Percentiles rank a stretch among this genome's conserved stretches.
phyloP scores from a whole-genome alignment of 2,888 invertebrate genomes.

The Endomychus coccineus region DNA sequence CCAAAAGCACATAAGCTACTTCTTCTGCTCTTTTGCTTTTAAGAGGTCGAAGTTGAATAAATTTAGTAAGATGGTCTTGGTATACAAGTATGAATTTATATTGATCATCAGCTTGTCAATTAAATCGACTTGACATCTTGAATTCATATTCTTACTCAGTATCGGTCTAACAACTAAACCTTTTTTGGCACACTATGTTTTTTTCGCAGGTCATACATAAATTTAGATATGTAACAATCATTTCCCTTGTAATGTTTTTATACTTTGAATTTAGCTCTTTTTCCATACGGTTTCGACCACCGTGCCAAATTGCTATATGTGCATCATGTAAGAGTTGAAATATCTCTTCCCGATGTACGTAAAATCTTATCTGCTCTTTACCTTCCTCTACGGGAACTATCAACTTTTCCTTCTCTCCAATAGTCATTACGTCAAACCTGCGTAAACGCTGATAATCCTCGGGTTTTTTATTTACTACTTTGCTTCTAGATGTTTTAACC shows the following conservation, averaged over 20 bases:
- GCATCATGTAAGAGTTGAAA: constrained; percentile 16
- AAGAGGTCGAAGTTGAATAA: constrained; percentile 32
- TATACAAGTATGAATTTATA: constrained; percentile 37
- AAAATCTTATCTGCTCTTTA: constrained; percentile 11
- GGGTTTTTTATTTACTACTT: no score
- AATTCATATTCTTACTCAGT: constrained; percentile 11
- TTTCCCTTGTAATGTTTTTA: constrained; percentile 10
- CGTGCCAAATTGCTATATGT: constrained; percentile 7
- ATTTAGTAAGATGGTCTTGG: constrained; percentile 38
- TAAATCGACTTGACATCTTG: constrained; percentile 29
- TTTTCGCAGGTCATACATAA: constrained; percentile 7
- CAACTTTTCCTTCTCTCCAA: constrained; percentile 14
- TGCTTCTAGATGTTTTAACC: no score
- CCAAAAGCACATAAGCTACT: constrained; percentile 31
- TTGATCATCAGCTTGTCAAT: constrained; percentile 33
- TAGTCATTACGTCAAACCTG: no score
- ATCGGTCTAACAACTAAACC: constrained; percentile 15
- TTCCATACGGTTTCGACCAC: constrained; percentile 12
- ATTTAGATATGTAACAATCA: constrained; percentile 3
- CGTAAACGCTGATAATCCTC: no score
- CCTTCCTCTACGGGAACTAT: constrained; percentile 12
- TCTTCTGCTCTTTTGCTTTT: constrained; percentile 31
- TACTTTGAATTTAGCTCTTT: constrained; percentile 12
- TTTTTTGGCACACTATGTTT: constrained; percentile 14
- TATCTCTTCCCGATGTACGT: constrained; percentile 13